These are phyloP conservation scores for Dendrolimus kikuchii DNA, from an alignment of 1,140 invertebrate species.

Conservation along the genomic window DNA sequence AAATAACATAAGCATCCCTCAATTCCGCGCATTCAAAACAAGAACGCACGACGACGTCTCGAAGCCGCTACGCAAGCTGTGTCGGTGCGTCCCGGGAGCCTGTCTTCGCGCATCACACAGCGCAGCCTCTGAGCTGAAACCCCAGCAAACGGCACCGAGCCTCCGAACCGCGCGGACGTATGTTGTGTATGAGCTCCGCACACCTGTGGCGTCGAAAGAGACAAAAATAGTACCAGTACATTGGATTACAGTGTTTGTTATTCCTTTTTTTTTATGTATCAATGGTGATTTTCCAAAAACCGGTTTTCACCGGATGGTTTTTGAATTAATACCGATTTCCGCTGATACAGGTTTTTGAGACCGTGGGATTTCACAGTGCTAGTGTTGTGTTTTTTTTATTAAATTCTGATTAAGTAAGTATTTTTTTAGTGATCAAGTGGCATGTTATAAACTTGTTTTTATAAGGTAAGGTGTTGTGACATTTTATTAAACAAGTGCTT, in stretches of 20 bases:
- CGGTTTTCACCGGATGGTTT: conserved; percentile 20
- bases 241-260: conserved; percentile 42
- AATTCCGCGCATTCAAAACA: conserved; percentile 1
- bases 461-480: not conserved
- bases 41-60: conserved; percentile 18
- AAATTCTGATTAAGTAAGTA: not conserved
- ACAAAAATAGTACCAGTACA: conserved; percentile 8
- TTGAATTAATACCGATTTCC: conserved; percentile 23
- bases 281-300: conserved; percentile 9
- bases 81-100: conserved; percentile 21
- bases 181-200: conserved; percentile 6
- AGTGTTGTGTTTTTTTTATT: conserved; percentile 11
- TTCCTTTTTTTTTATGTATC: not conserved
- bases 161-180: conserved; percentile 25
- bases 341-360: conserved; percentile 15
- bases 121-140: conserved; percentile 18
- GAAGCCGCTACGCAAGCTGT: conserved; percentile 26
- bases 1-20: no score
- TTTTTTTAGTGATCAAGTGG: conserved; percentile 8
- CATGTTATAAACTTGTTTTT: conserved; percentile 2
- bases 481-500: not conserved
- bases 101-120: conserved; percentile 20
- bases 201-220: conserved; percentile 33
- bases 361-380: conserved; percentile 18
- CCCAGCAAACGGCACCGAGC: conserved; percentile 26